A percentile compares a stretch with the other conserved stretches of the same genome.
Evolutionary conservation across 2,797 vertebrate species (phyloP).

Genomic region (Benthosema pterotum): DNA sequence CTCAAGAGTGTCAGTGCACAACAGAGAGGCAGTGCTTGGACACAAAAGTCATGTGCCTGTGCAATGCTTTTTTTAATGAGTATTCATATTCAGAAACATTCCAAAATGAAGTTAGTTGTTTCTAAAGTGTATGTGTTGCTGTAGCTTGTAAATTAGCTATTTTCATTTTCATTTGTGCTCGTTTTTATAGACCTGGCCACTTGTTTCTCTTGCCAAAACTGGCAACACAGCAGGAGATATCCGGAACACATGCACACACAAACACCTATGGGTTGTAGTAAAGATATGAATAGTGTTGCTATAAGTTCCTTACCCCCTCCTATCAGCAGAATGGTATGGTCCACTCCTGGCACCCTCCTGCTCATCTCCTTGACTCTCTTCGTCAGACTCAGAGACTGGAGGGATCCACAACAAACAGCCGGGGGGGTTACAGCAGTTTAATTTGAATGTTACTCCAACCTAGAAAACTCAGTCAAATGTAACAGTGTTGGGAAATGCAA

Average conservation of each 20-base stretch:
- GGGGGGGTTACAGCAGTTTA: neutral
- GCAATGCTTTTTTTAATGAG: neutral
- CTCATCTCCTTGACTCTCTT: slow-evolving; percentile 81
- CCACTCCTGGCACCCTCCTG: slow-evolving; percentile 47
- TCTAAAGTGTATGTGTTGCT: no score
- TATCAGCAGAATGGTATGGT: slow-evolving; percentile 74
- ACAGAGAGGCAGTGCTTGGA: no score
- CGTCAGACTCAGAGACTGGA: slow-evolving; percentile 56
- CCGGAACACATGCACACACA: no score
- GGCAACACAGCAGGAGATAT: no score
- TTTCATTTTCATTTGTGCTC: no score
- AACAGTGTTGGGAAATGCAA: neutral
- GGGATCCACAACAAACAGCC: slow-evolving; percentile 2
- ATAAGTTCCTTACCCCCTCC: slow-evolving; percentile 78
- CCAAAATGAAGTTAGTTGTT: no score
- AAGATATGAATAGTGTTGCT: neutral
- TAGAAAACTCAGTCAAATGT: neutral
- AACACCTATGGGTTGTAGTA: no score
- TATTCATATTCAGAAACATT: neutral
- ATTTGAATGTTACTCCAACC: neutral
- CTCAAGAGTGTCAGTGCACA: no score
- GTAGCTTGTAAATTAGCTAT: no score
- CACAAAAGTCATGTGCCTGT: no score
- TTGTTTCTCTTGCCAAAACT: no score
- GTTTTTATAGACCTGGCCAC: no score